A percentile compares a stretch with the other conserved stretches of the same genome.
phyloP scores from a whole-genome alignment of 1,140 invertebrate species.

The Eumaeus atala region DNA sequence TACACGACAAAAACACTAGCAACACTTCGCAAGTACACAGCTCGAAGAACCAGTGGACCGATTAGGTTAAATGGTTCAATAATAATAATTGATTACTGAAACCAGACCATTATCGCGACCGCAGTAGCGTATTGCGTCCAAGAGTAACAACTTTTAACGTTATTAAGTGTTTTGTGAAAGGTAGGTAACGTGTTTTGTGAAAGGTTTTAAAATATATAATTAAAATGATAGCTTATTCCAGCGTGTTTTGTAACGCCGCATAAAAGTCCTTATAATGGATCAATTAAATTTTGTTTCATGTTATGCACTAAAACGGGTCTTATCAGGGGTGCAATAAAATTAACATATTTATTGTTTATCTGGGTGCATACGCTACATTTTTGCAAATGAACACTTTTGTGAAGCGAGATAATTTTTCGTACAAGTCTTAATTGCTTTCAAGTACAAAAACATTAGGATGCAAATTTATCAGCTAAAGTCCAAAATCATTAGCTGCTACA shows the following conservation, averaged over 20 bases:
- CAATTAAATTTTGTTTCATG: conserved; percentile 6
- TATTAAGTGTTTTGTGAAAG: background rate
- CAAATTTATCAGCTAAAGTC: too few species aligned
- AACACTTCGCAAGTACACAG: too few species aligned
- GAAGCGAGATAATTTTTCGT: background rate
- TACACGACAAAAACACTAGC: too few species aligned
- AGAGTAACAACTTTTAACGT: conserved; percentile 9
- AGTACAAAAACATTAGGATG: too few species aligned
- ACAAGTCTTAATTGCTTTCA: too few species aligned
- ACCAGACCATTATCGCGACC: conserved; percentile 4
- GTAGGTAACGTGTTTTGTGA: background rate
- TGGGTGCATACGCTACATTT: background rate
- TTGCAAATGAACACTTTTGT: background rate
- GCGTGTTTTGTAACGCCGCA: conserved; percentile 2
- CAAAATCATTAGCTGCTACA: too few species aligned
- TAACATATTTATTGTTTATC: background rate
- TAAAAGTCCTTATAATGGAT: conserved; percentile 7
- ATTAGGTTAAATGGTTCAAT: conserved; percentile 7
- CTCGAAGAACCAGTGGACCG: background rate
- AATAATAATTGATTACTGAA: conserved; percentile 8
- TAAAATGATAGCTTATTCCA: conserved; percentile 6
- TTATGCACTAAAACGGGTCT: background rate
- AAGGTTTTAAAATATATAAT: conserved; percentile 9
- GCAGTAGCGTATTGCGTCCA: conserved; percentile 9
- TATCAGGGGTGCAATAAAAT: conserved; percentile 2